Conservation (phyloP, 2,888 invertebrate genomes). For the Resseliella maxima region DNA sequence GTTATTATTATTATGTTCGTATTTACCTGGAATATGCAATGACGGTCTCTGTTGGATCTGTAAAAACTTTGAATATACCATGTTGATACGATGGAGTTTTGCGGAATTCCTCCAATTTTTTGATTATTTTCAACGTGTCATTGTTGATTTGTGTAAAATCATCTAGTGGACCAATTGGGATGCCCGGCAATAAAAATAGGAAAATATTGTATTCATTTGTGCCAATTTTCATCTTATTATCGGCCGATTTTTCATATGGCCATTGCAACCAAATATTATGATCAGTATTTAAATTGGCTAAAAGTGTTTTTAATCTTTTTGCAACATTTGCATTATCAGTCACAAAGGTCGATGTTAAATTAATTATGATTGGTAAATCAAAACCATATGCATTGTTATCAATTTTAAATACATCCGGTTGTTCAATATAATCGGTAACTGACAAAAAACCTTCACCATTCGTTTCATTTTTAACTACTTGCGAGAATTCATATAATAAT, state of each 20-base stretch:
- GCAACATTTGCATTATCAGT: constrained; percentile 59
- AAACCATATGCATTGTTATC: constrained; percentile 62
- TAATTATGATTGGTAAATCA: constrained; percentile 65
- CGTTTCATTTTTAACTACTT: constrained; percentile 72
- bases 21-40: constrained; percentile 78
- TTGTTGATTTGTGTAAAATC: constrained; percentile 62
- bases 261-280: constrained; percentile 65
- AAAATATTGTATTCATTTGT: constrained; percentile 73
- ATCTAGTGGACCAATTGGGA: constrained; percentile 72
- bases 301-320: constrained; percentile 63
- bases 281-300: constrained; percentile 59
- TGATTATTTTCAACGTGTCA: too few relatives aligned
- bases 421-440: constrained; percentile 64
- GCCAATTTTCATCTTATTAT: constrained; percentile 59
- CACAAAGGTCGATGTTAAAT: constrained; percentile 62
- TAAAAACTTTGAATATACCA: constrained; percentile 69
- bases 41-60: constrained; percentile 70
- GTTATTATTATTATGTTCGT: too few relatives aligned
- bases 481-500: constrained; percentile 74
- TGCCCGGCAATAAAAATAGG: constrained; percentile 82
- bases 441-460: constrained; percentile 68
- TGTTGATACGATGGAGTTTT: constrained; percentile 74
- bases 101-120: constrained; percentile 67
- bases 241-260: constrained; percentile 63
- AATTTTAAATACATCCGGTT: constrained; percentile 63